Base-by-base conservation (phyloP, 35 echinoderm and acorn worm species). In the Heliocidaris tuberculata region DNA sequence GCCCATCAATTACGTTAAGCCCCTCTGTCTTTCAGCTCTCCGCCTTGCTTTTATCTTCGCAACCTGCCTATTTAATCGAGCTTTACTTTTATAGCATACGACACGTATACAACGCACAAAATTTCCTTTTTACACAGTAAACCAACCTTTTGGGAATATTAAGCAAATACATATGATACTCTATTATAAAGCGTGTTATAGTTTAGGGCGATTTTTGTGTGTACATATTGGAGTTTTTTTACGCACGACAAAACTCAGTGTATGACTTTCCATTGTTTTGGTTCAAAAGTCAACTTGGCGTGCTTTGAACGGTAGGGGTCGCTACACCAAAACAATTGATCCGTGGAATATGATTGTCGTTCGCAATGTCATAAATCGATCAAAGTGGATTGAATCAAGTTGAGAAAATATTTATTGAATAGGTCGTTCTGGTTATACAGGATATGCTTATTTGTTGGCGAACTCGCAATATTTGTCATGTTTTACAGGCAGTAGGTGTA, bases 1-100 rank as follows among this genome's bases (percentile, higher is more conserved):
- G 31, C 47, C 31, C 87, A 89, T 89, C 87, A 89, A 89, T 89
- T 89, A 89, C 87, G 47, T 89, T 32, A 89, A 89, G 87, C 87
- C 47, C 31, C 10, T 89, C 47, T 21, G 19, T 24, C 65, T 78
- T 78, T 56, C 52, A 13, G 11, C 21, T 7, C 65, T 78, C 65
- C 65, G 7, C 65, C 15, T 78, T 78, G 4, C 27, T 24, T 78
- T n/a, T n/a, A 56, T 56, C 7, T n/a, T 27, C 21, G 8, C 65
- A 78, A 78, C 21, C 65, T 78, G 65, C 15, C 21, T 9, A 21
- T 78, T 78, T 78, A 19, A 78, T 6, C 65, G 7, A 78, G 21
- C 65, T n/a, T 7, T 27, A 32, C 2, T 35, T 16, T 31, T 2
- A 47, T 0, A 47, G 31, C 87, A 31, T 12, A 17, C 87, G 15